Percentiles rank a stretch among this genome's conserved stretches.
phyloP scores from a whole-genome alignment of 92 coral and sea anemone genomes.

The Actinostola sp. region DNA sequence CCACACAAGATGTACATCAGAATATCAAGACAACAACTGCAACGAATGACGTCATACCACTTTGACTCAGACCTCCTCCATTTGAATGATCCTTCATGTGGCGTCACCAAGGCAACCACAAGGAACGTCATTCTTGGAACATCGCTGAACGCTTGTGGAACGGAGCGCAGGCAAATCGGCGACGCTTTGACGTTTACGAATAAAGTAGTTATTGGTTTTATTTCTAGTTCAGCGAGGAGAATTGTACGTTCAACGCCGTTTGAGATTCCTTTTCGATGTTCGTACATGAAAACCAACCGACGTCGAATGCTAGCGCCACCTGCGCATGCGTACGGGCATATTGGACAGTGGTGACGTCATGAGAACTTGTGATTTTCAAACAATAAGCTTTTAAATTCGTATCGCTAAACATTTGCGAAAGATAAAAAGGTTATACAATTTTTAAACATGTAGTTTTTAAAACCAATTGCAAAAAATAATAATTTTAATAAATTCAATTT shows the following conservation, averaged over 20 bases:
- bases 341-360: constrained; percentile 29
- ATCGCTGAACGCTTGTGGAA: constrained; percentile 61
- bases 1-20: constrained; percentile 41
- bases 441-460: too few relatives aligned
- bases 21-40: constrained; percentile 25
- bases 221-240: not conserved
- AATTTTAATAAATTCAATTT: too few relatives aligned
- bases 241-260: constrained; percentile 1
- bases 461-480: too few relatives aligned
- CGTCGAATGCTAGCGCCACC: constrained; percentile 15
- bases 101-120: constrained; percentile 14
- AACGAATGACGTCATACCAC: constrained; percentile 9
- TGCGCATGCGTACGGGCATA: not conserved
- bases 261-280: constrained; percentile 38
- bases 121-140: constrained; percentile 37
- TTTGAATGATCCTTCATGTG: constrained; percentile 63
- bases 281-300: constrained; percentile 16
- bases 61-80: constrained; percentile 49
- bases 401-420: too few relatives aligned
- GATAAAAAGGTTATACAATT: too few relatives aligned
- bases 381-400: too few relatives aligned
- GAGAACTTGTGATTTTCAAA: too few relatives aligned
- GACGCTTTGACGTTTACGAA: constrained; percentile 23
- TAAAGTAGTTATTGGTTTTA: constrained; percentile 1
- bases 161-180: constrained; percentile 47